Evolutionary conservation across 2,113 vertebrate species (phyloP), one percentile per base, ranked within the genome.

Genomic region (Sander vitreus): DNA sequence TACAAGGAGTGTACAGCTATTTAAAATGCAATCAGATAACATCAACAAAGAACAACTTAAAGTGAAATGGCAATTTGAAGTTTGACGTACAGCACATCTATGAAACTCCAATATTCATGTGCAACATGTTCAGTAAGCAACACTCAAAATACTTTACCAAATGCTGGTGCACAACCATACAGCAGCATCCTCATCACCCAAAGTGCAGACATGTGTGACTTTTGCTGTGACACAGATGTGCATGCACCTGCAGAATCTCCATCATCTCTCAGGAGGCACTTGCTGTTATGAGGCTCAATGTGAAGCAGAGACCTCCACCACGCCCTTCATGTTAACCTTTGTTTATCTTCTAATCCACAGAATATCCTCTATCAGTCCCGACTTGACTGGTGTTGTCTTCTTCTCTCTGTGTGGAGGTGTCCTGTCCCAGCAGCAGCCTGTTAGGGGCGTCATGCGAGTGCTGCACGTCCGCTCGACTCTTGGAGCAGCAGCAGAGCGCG

Each of bases 401-500:
- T 0, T 87, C 91, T 55, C 64, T 78, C 47, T 27, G 74, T 7
- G n/a, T 50, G 55, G 81, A 9, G 21, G 60, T 4, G 54, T 87
- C 82, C 67, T 57, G 80, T 39, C 45, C 85, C 0, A 69, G 60
- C 48, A 58, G 76, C 55, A 19, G 76, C 45, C 45, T 78, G 73
- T 18, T 70, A 13, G 86, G 0, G 25, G 57, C 13, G 4, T 1
- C 84, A 0, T 1, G 80, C 0, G 69, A 63, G 25, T 39, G 68
- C 59, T 4, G 65, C 2, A 0, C 21, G 73, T 14, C 76, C 0
- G 51, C 51, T 25, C 18, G 8, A 68, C 81, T 58, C 0, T 45
- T 78, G 18, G 87, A 85, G 27, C 95, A 95, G 85, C 94, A 93
- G 84, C 92, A 93, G 1, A 97, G 51, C 2, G 83, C 43, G 0